phyloP scores from a whole-genome alignment of 2,797 vertebrate genomes.

The Peromyscus nudipes region DNA sequence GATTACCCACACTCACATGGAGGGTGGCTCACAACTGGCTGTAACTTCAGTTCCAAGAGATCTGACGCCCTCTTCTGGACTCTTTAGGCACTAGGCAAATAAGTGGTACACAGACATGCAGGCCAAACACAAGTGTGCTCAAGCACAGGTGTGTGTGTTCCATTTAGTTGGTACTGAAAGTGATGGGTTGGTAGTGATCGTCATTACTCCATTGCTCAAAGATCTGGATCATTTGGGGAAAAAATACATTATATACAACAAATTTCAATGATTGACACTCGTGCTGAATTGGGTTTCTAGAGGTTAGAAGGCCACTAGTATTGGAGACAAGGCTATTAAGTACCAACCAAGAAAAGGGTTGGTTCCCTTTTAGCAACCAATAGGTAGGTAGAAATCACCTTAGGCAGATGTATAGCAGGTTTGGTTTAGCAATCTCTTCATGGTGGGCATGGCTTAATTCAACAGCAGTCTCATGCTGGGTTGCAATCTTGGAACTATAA shows the following conservation, averaged over 20 bases:
- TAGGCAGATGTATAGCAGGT: background rate
- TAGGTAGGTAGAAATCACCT: background rate
- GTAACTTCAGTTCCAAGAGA: background rate
- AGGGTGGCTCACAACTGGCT: background rate
- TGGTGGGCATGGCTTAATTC: background rate
- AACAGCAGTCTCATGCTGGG: background rate
- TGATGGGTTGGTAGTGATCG: background rate
- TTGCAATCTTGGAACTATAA: background rate
- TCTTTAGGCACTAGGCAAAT: background rate
- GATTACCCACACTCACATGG: background rate
- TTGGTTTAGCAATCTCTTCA: background rate
- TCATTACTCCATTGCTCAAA: background rate
- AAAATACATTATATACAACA: background rate
- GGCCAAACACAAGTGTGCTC: background rate
- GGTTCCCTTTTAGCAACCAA: conserved; percentile 26
- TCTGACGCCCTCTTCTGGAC: background rate
- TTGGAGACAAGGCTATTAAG: background rate
- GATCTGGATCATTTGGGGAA: background rate
- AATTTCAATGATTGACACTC: conserved; percentile 34
- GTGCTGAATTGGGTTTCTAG: background rate
- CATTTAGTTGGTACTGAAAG: background rate
- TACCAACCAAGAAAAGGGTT: background rate
- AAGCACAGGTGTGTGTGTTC: background rate
- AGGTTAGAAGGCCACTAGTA: background rate
- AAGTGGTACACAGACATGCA: background rate